These are phyloP conservation scores for Periophthalmus modestus DNA, from an alignment of 2,113 vertebrate species.

Conservation along the genomic window DNA sequence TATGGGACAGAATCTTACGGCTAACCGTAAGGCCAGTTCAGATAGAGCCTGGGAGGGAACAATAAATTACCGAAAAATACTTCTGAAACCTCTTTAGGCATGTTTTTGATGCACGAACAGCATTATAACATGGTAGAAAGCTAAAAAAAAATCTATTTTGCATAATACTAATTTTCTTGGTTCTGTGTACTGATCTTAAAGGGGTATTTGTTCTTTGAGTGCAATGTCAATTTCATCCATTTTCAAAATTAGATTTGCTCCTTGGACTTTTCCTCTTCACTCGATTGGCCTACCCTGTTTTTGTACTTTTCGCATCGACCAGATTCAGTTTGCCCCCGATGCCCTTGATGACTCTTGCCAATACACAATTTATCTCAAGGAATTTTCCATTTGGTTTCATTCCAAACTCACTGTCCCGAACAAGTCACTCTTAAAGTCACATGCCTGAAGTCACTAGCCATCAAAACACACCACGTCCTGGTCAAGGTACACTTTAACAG, in stretches of 20 bases:
- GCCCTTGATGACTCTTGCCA: neutral
- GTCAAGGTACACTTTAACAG: neutral
- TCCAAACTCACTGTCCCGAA: neutral
- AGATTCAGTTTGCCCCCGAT: conserved; percentile 1
- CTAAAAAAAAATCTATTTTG: no score
- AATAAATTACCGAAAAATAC: no score
- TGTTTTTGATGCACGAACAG: no score
- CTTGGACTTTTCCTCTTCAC: neutral
- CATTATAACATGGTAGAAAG: no score
- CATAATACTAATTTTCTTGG: no score
- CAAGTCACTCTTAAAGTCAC: neutral
- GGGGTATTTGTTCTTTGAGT: neutral
- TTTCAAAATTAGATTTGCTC: neutral
- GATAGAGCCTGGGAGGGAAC: no score
- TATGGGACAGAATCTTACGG: no score
- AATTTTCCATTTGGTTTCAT: neutral
- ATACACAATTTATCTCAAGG: conserved; percentile 1
- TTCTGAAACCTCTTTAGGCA: no score
- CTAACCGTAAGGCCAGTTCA: no score
- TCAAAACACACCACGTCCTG: neutral
- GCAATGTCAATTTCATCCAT: neutral
- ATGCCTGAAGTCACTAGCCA: neutral
- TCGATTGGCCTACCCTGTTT: neutral
- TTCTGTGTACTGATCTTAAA: no score
- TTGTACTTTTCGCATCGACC: conserved; percentile 2